Evolutionary conservation across 2,113 vertebrate genomes (phyloP).

Genomic region (Scopus umbretta): DNA sequence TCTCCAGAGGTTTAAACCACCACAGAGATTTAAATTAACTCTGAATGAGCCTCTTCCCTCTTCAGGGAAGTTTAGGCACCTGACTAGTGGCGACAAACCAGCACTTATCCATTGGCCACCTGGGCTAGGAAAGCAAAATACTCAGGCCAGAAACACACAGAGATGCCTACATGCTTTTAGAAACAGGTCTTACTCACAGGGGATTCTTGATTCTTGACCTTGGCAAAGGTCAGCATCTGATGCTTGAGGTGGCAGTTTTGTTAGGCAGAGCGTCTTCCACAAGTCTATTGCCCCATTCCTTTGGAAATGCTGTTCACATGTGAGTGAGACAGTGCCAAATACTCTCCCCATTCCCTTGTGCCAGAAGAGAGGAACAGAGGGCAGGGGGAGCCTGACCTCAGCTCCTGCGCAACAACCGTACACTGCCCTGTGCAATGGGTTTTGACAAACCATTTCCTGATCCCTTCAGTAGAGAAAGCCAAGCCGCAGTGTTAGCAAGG

Average conservation of each 20-base stretch:
- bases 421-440: background rate
- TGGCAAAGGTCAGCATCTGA: background rate
- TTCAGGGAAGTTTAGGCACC: background rate
- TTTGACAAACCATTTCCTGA: background rate
- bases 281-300: background rate
- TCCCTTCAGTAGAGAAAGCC: background rate
- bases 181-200: background rate
- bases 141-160: background rate
- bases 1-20: background rate
- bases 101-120: fast-evolving
- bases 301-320: background rate
- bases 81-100: background rate
- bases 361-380: background rate
- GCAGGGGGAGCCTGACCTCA: background rate
- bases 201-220: background rate
- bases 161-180: background rate
- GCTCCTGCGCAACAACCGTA: fast-evolving
- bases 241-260: background rate
- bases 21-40: background rate
- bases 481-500: background rate
- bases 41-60: background rate
- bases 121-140: background rate
- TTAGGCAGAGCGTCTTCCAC: background rate
- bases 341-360: background rate
- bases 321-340: background rate